Conservation (phyloP, 2,113 vertebrate species). For the Microtus ochrogaster region DNA sequence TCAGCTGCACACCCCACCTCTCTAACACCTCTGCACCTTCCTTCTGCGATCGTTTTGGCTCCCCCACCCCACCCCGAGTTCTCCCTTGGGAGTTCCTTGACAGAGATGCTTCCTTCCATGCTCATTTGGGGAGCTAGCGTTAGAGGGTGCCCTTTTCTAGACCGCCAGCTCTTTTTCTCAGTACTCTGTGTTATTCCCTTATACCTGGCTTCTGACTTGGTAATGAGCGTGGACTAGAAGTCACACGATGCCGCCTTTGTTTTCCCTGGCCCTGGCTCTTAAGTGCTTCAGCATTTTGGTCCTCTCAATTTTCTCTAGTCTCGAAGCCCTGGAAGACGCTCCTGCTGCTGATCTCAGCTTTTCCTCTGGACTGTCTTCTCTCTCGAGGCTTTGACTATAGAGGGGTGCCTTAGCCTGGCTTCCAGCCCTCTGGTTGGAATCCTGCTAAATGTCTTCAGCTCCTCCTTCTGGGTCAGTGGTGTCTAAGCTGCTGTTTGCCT, state of each 20-base stretch:
- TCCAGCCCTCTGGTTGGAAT: not conserved
- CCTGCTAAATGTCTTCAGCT: not conserved
- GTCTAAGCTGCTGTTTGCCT: conserved; percentile 13
- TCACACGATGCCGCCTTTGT: not conserved
- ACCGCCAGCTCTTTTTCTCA: not conserved
- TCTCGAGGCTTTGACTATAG: not conserved
- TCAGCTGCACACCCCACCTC: not conserved
- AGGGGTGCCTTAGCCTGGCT: not conserved
- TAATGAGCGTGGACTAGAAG: not conserved
- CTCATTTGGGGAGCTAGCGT: conserved; percentile 16
- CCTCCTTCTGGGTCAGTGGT: conserved; percentile 9
- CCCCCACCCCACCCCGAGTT: not conserved
- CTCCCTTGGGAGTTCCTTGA: not conserved
- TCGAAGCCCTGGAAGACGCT: not conserved
- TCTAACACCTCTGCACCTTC: not conserved
- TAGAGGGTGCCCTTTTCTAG: not conserved
- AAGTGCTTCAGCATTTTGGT: not conserved
- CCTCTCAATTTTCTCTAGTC: not conserved
- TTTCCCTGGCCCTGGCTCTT: conserved; percentile 13
- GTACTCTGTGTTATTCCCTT: not conserved
- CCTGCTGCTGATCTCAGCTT: not conserved
- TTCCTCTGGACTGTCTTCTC: not conserved
- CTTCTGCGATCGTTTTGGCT: not conserved
- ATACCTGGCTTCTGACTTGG: not conserved
- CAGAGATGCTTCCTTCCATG: not conserved